Percentiles rank a stretch among this genome's conserved stretches.
Evolutionary conservation across 2,113 vertebrate species (phyloP).

Genomic region (Ibidorhyncha struthersii): DNA sequence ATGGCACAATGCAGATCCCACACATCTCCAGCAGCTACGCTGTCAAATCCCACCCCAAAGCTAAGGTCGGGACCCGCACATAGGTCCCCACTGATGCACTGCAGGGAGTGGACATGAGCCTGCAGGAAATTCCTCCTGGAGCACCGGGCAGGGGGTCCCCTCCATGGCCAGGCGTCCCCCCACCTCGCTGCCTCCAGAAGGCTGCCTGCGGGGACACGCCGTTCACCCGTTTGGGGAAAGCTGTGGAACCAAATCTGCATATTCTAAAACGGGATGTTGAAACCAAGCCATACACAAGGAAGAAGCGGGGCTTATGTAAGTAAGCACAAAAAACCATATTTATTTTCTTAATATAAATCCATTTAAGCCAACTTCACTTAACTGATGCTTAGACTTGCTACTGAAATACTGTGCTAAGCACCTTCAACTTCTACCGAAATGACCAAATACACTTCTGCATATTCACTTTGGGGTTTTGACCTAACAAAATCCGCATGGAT

Average conservation of each 20-base stretch:
- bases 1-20: accelerated
- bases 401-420: background rate
- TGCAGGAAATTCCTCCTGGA: background rate
- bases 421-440: background rate
- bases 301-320: background rate
- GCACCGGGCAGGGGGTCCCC: accelerated
- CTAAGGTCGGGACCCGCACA: accelerated
- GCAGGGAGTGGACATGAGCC: accelerated
- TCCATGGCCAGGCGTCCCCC: accelerated
- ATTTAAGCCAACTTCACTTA: background rate
- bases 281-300: background rate
- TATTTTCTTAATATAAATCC: background rate
- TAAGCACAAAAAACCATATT: background rate
- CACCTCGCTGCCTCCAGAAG: background rate
- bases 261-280: background rate
- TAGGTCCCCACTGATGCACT: background rate
- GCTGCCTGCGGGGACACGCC: accelerated
- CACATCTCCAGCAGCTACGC: background rate
- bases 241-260: background rate
- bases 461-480: background rate
- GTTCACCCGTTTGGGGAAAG: background rate
- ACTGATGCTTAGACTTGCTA: background rate
- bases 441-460: background rate
- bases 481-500: background rate
- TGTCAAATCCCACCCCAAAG: background rate